These are phyloP conservation scores for Lutjanus argentimaculatus DNA, from an alignment of 2,797 vertebrate genomes.

Conservation along the genomic window DNA sequence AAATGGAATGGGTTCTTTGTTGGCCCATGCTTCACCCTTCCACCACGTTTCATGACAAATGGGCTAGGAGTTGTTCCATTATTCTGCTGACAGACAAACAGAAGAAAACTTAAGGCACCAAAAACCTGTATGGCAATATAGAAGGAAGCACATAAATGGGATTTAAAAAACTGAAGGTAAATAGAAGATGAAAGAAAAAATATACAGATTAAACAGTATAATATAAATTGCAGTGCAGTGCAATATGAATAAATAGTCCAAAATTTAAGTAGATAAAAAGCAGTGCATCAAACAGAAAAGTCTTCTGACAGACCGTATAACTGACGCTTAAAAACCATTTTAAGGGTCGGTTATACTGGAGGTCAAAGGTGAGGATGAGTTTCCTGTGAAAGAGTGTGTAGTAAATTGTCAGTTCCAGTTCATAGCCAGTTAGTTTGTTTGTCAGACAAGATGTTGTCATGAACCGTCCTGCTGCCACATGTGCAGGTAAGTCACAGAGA, in stretches of 20 bases:
- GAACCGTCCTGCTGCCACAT: slow-evolving; percentile 20
- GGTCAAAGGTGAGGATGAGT: slow-evolving; percentile 50
- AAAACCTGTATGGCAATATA: background rate
- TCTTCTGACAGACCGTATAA: background rate
- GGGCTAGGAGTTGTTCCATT: no score
- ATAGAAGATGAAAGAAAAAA: background rate
- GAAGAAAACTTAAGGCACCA: background rate
- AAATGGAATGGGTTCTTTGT: no score
- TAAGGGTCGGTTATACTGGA: slow-evolving; percentile 5
- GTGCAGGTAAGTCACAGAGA: slow-evolving; percentile 40
- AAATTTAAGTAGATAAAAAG: background rate
- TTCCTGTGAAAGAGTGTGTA: slow-evolving; percentile 51
- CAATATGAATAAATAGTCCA: background rate
- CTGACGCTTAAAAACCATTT: slow-evolving; percentile 14
- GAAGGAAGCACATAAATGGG: background rate
- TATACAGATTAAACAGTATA: background rate
- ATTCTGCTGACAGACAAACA: no score
- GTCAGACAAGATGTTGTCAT: slow-evolving; percentile 29
- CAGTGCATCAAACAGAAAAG: background rate
- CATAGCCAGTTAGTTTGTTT: slow-evolving; percentile 25
- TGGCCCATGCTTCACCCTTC: no score
- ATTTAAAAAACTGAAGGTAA: background rate
- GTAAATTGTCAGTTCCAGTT: slow-evolving; percentile 57
- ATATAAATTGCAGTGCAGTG: background rate
- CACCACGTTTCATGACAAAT: no score